Evolutionary conservation across 1,140 invertebrate species (phyloP), one percentile per base, ranked within the genome.

Genomic region (Hydropsyche tenuis): DNA sequence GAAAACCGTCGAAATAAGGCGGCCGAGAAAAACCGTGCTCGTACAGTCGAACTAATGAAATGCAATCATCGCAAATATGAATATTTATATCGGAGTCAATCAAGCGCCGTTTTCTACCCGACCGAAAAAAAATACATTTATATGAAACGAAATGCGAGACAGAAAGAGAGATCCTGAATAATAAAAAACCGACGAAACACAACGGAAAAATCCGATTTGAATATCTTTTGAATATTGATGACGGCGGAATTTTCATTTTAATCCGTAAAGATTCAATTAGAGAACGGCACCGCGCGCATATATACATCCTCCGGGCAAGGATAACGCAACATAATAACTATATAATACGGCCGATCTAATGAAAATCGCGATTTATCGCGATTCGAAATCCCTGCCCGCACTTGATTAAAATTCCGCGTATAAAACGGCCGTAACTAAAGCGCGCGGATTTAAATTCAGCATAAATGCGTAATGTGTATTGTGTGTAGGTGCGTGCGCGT

Each of bases 151-250:
- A 37, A 37, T 37, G 9, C 30, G 30, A 37, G 9, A 4, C 30
- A 9, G 30, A 37, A 53, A n/a, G 30, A 37, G 30, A 37, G 9
- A 37, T 37, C 30, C 30, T 3, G 30, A 9, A 9, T 4, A 37
- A 37, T 4, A 37, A 37, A 37, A 37, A 37, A 37, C 9, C 3
- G 3, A 37, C 30, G 30, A n/a, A 42, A 66, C 43, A 68, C 65
- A 74, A 75, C 65, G 64, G 22, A 65, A 60, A 72, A 72, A 37
- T 37, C 16, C 70, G 63, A 72, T 75, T 75, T 72, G 69, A 75
- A 75, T 75, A 75, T 66, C 46, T 66, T 60, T 65, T 75, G 74
- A 75, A 75, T 75, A 75, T 75, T 75, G 74, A 75, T 75, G 74
- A 69, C 23, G 48, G 37, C 30, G 48, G 48, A 68, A 68, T 68